Percentiles rank a stretch among this genome's conserved stretches.
Evolutionary conservation across 2,797 vertebrate species (phyloP).

Genomic region (Paguma larvata): DNA sequence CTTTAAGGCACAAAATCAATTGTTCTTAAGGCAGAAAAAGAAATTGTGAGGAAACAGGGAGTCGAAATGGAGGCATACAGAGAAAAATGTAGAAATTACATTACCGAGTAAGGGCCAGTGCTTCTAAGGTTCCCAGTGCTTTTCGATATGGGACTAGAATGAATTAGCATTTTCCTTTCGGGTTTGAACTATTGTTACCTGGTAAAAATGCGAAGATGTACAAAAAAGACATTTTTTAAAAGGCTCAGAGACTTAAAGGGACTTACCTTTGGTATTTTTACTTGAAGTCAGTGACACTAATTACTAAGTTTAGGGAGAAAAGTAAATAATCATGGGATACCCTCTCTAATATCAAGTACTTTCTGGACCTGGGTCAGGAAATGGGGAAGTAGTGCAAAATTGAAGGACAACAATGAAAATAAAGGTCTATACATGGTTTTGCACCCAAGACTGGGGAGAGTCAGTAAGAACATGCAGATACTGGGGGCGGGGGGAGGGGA

Average conservation of each 20-base stretch:
- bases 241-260: slow-evolving; percentile 15
- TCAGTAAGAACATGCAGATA: slow-evolving; percentile 10
- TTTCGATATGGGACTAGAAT: slow-evolving; percentile 58
- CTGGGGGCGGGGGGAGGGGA: too few relatives aligned
- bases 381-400: slow-evolving; percentile 50
- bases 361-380: slow-evolving; percentile 37
- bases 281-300: slow-evolving; percentile 53
- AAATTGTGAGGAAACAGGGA: slow-evolving; percentile 51
- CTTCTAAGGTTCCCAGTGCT: slow-evolving; percentile 28
- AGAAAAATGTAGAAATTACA: slow-evolving; percentile 65
- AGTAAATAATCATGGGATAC: slow-evolving; percentile 37
- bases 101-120: slow-evolving; percentile 48
- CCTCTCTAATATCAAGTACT: slow-evolving; percentile 29
- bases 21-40: slow-evolving; percentile 65
- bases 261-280: slow-evolving; percentile 62
- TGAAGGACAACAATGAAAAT: slow-evolving; percentile 56
- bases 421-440: slow-evolving; percentile 40
- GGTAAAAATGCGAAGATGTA: slow-evolving; percentile 63
- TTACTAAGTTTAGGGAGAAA: slow-evolving; percentile 17
- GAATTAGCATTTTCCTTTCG: slow-evolving; percentile 56
- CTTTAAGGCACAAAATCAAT: slow-evolving; percentile 74
- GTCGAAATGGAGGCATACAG: slow-evolving; percentile 38
- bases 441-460: not conserved
- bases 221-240: slow-evolving; percentile 62
- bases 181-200: slow-evolving; percentile 32